Evolutionary conservation across 2,797 vertebrate genomes (phyloP), one percentile per base, ranked within the genome.

Genomic region (Tympanoctomys barrerae): DNA sequence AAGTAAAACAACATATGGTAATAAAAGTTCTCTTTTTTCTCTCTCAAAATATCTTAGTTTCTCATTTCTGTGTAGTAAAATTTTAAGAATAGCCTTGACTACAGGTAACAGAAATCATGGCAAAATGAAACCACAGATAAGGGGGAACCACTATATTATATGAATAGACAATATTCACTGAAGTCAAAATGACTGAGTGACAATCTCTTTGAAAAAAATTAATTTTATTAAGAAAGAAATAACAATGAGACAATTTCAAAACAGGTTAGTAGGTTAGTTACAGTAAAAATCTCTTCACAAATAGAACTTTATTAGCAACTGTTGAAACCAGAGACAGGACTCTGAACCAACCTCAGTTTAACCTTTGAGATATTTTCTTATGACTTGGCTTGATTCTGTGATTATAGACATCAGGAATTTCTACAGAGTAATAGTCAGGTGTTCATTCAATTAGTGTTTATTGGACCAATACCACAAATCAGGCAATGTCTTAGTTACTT

Each of bases 361-460:
- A 89, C n/a, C n/a, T 82, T 71, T 81, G 81, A 75, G 46, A 18
- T 66, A 22, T 81, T 86, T 73, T 68, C 57, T 68, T 57, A 26
- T 86, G 52, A 26, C 54, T 86, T 85, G 7, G 39, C 19, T 75
- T 19, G 16, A 61, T 36, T 68, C 68, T 11, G 1, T 77, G 49
- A 89, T 16, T 81, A 75, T 64, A 89, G 31, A 16, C 89, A 54
- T 90, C 59, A 66, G 66, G 46, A 68, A 93, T 59, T 24, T 66
- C 46, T 62, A 18, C 19, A 70, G 52, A 14, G 31, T 78, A 57
- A 95, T 1, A 12, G 9, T 64, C 39, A 93, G 82, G 7, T 89
- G 89, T 82, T 96, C 54, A 91, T 28, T 94, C 24, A 90, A 54
- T 66, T 88, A 89, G 57, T 64, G 26, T 87, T 89, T 89, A 87